These are phyloP conservation scores for Sigmodon hispidus DNA, from an alignment of 2,113 vertebrate genomes.

Conservation along the genomic window DNA sequence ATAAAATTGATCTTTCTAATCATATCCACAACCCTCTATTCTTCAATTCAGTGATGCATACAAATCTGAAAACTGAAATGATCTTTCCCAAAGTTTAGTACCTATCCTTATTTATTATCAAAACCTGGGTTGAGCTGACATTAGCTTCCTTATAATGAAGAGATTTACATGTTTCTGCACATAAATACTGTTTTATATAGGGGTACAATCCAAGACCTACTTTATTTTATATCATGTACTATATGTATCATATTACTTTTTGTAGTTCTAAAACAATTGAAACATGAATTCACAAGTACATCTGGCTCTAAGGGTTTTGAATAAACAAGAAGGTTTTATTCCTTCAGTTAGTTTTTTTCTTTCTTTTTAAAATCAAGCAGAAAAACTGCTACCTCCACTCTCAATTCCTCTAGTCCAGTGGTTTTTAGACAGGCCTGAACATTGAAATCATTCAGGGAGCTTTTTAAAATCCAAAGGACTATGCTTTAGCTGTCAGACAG, in stretches of 20 bases:
- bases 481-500: neutral
- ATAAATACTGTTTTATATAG: constrained; percentile 10
- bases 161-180: neutral
- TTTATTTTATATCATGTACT: neutral
- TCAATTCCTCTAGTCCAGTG: constrained; percentile 16
- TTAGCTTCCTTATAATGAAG: neutral
- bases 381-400: neutral
- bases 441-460: neutral
- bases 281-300: constrained; percentile 31
- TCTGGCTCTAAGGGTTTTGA: neutral
- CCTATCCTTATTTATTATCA: neutral
- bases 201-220: neutral
- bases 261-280: neutral
- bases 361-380: constrained; percentile 6
- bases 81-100: neutral
- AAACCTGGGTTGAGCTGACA: neutral
- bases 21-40: neutral
- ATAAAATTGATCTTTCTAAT: neutral
- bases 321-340: constrained; percentile 28
- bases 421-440: neutral
- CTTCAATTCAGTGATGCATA: neutral
- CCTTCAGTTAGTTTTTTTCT: neutral
- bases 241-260: neutral
- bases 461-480: neutral
- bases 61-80: neutral